These are phyloP conservation scores for Isurus oxyrinchus DNA, from an alignment of 2,113 vertebrate genomes.

Conservation along the genomic window DNA sequence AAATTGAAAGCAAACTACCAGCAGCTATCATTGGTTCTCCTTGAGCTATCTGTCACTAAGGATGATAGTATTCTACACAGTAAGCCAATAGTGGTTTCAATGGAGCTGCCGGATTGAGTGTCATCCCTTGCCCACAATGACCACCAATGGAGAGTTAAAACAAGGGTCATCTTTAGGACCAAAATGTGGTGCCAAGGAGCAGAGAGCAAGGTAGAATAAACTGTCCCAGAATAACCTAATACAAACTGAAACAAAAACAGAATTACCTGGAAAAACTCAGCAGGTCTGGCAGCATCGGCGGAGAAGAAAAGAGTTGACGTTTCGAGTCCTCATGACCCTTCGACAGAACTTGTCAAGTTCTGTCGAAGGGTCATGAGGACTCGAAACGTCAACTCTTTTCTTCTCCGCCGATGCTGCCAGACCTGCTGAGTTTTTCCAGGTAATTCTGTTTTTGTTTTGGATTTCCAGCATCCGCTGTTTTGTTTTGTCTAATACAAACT, in stretches of 20 bases:
- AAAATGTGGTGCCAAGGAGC: background rate
- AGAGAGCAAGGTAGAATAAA: background rate
- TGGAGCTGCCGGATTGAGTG: background rate
- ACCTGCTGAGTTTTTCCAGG: too few relatives aligned
- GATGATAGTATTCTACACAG: background rate
- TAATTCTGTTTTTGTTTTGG: too few relatives aligned
- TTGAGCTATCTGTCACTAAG: background rate
- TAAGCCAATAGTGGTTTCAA: background rate
- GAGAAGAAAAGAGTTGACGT: too few relatives aligned
- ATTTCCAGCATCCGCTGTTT: too few relatives aligned
- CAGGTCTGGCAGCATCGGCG: too few relatives aligned
- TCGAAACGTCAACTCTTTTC: too few relatives aligned
- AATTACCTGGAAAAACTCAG: too few relatives aligned
- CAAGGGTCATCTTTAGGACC: background rate
- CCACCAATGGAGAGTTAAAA: background rate
- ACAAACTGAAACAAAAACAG: background rate
- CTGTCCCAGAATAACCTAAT: background rate
- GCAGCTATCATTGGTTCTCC: slow-evolving; percentile 5
- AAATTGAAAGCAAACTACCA: slow-evolving; percentile 21
- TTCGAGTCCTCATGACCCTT: too few relatives aligned
- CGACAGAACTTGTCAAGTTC: too few relatives aligned
- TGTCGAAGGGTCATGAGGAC: too few relatives aligned
- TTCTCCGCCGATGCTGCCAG: too few relatives aligned
- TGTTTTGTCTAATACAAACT: background rate
- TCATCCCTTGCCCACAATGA: background rate